phyloP scores from a whole-genome alignment of 2,113 vertebrate genomes.

The Propithecus coquereli region DNA sequence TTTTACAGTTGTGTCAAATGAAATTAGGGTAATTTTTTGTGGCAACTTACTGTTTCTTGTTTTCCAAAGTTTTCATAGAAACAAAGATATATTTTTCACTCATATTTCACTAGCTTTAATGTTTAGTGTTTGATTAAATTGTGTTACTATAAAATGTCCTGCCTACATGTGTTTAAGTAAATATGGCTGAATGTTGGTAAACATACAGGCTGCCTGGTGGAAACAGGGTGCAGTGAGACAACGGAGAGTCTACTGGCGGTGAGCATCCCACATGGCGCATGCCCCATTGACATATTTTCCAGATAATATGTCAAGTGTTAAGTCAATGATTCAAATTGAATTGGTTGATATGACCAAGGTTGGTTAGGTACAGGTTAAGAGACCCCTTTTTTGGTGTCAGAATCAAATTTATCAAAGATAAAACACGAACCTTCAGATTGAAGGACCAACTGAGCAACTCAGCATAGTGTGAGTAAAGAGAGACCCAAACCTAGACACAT shows the following conservation, averaged over 20 bases:
- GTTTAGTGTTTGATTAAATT: background rate
- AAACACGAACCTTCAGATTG: background rate
- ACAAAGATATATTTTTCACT: background rate
- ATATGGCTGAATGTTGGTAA: background rate
- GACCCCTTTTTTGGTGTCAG: background rate
- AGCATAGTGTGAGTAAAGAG: background rate
- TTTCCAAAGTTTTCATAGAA: background rate
- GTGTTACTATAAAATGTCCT: background rate
- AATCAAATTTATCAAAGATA: background rate
- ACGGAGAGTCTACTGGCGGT: background rate
- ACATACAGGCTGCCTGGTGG: background rate
- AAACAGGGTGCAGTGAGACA: background rate
- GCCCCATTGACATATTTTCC: background rate
- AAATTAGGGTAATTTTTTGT: background rate
- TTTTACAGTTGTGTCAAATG: background rate
- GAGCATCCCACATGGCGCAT: background rate
- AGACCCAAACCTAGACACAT: background rate
- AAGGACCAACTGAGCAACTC: background rate
- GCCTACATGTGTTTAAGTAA: background rate
- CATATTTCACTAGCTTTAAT: background rate
- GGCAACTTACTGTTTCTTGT: background rate
- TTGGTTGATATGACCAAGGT: background rate
- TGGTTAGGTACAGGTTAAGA: background rate
- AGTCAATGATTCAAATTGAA: background rate
- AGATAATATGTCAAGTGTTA: background rate